A percentile compares a stretch with the other conserved stretches of the same genome.
phyloP scores from a whole-genome alignment of 2,888 invertebrate species.

The Eulithis prunata region DNA sequence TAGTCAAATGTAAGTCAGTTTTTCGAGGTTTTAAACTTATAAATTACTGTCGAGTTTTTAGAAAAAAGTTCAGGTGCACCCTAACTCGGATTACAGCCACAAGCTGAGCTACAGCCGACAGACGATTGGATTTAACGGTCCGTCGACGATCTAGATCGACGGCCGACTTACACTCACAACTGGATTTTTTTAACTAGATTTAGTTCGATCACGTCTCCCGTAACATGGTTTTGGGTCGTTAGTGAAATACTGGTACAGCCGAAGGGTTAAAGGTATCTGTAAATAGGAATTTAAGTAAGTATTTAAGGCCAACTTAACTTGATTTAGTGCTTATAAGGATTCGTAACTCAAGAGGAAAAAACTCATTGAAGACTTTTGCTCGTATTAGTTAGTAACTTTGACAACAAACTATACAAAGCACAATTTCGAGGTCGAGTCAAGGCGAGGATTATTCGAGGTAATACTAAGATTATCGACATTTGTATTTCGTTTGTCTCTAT shows the following conservation, averaged over 20 bases:
- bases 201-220: constrained; percentile 1
- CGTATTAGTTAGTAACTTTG: too few species aligned
- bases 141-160: constrained; percentile 12
- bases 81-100: not conserved
- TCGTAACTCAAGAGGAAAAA: too few species aligned
- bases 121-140: constrained; percentile 9
- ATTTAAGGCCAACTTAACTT: too few species aligned
- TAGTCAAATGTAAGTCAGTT: too few species aligned
- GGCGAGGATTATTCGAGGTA: too few species aligned
- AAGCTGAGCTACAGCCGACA: not conserved
- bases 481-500: too few species aligned
- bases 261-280: constrained; percentile 1
- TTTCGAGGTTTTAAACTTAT: too few species aligned
- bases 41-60: not conserved
- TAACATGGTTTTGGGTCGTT: constrained; percentile 1
- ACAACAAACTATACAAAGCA: too few species aligned
- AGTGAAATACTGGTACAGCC: not conserved
- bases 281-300: not conserved
- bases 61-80: not conserved
- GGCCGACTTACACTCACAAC: constrained; percentile 10
- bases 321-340: too few species aligned
- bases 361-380: too few species aligned
- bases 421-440: too few species aligned
- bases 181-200: constrained; percentile 19
- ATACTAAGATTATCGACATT: too few species aligned